These are phyloP conservation scores for Callimorpha dominula DNA, from an alignment of 2,888 invertebrate species.

Conservation along the genomic window DNA sequence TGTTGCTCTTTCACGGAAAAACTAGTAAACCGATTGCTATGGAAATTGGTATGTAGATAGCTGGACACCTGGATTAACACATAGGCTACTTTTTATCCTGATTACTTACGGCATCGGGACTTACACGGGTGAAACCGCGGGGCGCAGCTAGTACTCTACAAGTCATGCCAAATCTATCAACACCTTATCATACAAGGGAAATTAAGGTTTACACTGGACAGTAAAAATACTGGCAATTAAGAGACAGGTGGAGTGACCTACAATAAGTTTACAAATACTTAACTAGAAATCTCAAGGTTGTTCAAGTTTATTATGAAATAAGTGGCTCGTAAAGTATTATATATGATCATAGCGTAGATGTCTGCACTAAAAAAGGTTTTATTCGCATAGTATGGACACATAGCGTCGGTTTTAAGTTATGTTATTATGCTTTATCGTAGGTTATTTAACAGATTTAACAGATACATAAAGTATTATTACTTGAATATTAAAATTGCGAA, in stretches of 20 bases:
- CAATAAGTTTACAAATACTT: neutral
- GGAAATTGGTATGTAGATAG: no score
- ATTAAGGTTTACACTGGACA: neutral
- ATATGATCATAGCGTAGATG: neutral
- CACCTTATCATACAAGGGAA: neutral
- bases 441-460: neutral
- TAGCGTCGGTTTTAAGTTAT: neutral
- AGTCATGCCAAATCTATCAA: slow-evolving; percentile 19
- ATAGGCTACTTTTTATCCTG: no score
- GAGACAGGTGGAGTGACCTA: no score
- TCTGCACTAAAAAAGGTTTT: neutral
- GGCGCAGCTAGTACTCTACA: no score
- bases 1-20: no score
- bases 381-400: neutral
- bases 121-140: no score
- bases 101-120: no score
- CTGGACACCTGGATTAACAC: no score
- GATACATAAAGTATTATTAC: neutral
- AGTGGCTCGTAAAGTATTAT: neutral
- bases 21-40: no score
- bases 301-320: neutral
- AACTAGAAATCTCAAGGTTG: neutral
- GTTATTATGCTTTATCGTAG: neutral
- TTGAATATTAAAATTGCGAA: no score
- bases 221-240: neutral